Evolutionary conservation across 2,113 vertebrate species (phyloP).

Genomic region (Otus sunia): DNA sequence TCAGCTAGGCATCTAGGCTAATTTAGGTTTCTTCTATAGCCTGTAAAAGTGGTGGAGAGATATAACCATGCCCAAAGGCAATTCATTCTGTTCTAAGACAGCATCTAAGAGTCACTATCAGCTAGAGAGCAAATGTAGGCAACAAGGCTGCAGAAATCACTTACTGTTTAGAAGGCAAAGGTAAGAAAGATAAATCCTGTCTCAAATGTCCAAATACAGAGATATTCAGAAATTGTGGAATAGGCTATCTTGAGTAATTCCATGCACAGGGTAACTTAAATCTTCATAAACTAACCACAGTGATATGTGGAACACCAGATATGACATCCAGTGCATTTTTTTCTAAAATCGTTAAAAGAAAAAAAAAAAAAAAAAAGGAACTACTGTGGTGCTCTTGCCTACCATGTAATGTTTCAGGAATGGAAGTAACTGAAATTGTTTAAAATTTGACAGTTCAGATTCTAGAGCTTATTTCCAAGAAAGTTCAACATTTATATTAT

Average conservation of each 20-base stretch:
- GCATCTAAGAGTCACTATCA: not conserved
- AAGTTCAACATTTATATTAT: not conserved
- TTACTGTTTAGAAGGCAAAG: not conserved
- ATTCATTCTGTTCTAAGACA: not conserved
- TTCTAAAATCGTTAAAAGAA: not conserved
- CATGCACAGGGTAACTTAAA: not conserved
- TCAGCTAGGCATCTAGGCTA: not conserved
- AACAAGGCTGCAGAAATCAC: not conserved
- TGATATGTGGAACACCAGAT: not conserved
- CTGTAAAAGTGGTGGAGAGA: not conserved
- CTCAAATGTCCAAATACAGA: not conserved
- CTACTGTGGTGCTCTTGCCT: not conserved
- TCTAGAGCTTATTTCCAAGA: not conserved
- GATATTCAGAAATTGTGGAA: not conserved
- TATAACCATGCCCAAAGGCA: not conserved
- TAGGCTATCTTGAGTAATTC: not conserved
- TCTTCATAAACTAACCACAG: not conserved
- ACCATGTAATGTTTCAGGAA: not conserved
- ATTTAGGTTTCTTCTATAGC: not conserved
- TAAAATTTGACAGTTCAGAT: not conserved
- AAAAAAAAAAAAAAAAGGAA: rapidly evolving
- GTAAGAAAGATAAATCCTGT: not conserved
- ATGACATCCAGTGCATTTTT: not conserved
- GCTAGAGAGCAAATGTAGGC: not conserved
- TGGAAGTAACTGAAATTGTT: not conserved